Evolutionary conservation across 2,888 invertebrate genomes (phyloP), one percentile per base, ranked within the genome.

Genomic region (Chironomus riparius): DNA sequence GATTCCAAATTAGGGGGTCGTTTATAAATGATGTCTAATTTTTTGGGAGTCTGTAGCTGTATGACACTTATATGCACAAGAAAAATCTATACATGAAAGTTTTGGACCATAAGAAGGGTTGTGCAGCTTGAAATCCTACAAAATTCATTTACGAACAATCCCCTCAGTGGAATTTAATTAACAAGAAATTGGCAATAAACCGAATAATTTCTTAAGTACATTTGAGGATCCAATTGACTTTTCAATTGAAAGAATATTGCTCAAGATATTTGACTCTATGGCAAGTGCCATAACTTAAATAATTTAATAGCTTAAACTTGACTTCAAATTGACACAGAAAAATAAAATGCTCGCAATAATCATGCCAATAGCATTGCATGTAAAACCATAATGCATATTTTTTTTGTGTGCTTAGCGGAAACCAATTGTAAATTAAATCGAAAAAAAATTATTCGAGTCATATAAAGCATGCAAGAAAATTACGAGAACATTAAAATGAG

Each of bases 281-380:
- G 56, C 56, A 56, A 56, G 18, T 56, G 56, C 56, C 56, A 56
- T 38, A 38, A 38, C 38, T 38, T 38, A 4, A 38, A 38, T 4
- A 28, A 5, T 38, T 38, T 38, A 38, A 38, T 38, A 10, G 38
- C 56, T 24, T 13, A 70, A 70, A 70, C 50, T 70, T 56, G 50
- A 70, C 50, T 50, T 70, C 24, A 24, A 50, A 70, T 24, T 70
- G 70, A 70, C 70, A 70, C 70, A 70, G 70, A 70, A 70, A 70
- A 15, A 15, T n/a, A n/a, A 24, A 70, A 15, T 65, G 22, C 5
- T 15, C 4, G 56, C 47, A 70, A 21, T 70, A 70, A 24, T 24
- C 50, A 50, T 50, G 70, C 50, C 70, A 70, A 70, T 70, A 70
- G n/a, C 70, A 24, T 65, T 22, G 24, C 22, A 65, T 56, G 56